phyloP scores from a whole-genome alignment of 2,797 vertebrate genomes.

The Oophaga sylvatica region DNA sequence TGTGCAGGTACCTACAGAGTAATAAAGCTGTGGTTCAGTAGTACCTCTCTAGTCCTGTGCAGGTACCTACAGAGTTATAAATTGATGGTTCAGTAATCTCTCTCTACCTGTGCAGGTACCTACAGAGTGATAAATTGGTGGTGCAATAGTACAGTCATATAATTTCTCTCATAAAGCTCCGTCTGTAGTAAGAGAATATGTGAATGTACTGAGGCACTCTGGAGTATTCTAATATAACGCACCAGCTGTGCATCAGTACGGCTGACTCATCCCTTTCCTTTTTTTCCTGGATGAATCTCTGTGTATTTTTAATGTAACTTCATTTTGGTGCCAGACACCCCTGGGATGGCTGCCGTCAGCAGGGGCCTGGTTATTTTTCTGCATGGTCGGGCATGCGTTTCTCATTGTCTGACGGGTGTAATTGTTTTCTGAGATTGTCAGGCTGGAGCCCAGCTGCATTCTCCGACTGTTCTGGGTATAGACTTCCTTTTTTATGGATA shows the following conservation, averaged over 20 bases:
- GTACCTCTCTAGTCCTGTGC: not conserved
- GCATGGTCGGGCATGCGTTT: not conserved
- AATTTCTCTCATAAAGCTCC: too few relatives aligned
- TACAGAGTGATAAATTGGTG: too few relatives aligned
- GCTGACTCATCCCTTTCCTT: not conserved
- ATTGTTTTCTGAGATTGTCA: not conserved
- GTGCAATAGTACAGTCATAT: too few relatives aligned
- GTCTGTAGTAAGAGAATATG: too few relatives aligned
- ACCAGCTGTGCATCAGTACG: not conserved
- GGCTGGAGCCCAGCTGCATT: not conserved
- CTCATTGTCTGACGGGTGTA: not conserved
- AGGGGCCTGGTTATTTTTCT: conserved; percentile 10
- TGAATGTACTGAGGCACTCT: too few relatives aligned
- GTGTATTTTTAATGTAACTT: not conserved
- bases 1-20: too few relatives aligned
- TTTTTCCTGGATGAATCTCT: not conserved
- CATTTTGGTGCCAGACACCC: conserved; percentile 2
- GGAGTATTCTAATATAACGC: not conserved
- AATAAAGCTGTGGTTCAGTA: not conserved
- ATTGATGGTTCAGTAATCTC: too few relatives aligned
- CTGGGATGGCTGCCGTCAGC: conserved; percentile 8
- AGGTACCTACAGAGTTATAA: too few relatives aligned
- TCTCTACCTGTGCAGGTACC: too few relatives aligned
- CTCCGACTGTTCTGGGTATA: not conserved
- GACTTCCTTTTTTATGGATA: too few relatives aligned